These are phyloP conservation scores for Neuroscelio doddi DNA, from an alignment of 2,888 invertebrate species.

Conservation along the genomic window DNA sequence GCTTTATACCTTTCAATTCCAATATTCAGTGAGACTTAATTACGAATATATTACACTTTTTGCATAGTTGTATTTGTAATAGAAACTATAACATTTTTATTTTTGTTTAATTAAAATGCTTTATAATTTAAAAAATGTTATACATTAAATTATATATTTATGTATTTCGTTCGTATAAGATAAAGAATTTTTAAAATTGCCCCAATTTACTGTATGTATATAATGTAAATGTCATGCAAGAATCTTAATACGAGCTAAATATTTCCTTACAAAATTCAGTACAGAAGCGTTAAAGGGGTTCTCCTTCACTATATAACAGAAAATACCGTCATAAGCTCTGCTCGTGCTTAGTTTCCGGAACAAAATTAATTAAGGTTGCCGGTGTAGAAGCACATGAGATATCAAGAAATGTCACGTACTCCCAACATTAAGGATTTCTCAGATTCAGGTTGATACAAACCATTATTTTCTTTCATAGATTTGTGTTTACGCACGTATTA, in stretches of 20 bases:
- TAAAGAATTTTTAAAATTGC: too few relatives aligned
- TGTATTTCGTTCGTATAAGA: too few relatives aligned
- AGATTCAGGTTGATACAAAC: neutral
- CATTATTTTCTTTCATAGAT: neutral
- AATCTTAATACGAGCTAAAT: constrained; percentile 22
- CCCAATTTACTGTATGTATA: too few relatives aligned
- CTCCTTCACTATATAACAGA: constrained; percentile 20
- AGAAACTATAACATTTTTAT: too few relatives aligned
- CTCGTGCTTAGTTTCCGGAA: constrained; percentile 51
- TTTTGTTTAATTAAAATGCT: too few relatives aligned
- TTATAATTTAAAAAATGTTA: too few relatives aligned
- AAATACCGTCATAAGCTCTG: constrained; percentile 55
- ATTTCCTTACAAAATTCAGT: constrained; percentile 18
- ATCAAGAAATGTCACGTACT: constrained; percentile 41
- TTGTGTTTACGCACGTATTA: neutral
- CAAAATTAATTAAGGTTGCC: constrained; percentile 58
- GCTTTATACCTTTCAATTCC: too few relatives aligned
- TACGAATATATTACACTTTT: too few relatives aligned
- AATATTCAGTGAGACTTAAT: too few relatives aligned
- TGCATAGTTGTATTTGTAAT: too few relatives aligned
- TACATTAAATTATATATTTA: too few relatives aligned
- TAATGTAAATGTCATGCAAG: neutral
- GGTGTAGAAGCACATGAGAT: constrained; percentile 49
- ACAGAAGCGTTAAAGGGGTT: constrained; percentile 19
- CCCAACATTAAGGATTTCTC: constrained; percentile 5